Evolutionary conservation across 2,888 invertebrate species (phyloP), one percentile per base, ranked within the genome.

Genomic region (Alviniconcha strummeri): DNA sequence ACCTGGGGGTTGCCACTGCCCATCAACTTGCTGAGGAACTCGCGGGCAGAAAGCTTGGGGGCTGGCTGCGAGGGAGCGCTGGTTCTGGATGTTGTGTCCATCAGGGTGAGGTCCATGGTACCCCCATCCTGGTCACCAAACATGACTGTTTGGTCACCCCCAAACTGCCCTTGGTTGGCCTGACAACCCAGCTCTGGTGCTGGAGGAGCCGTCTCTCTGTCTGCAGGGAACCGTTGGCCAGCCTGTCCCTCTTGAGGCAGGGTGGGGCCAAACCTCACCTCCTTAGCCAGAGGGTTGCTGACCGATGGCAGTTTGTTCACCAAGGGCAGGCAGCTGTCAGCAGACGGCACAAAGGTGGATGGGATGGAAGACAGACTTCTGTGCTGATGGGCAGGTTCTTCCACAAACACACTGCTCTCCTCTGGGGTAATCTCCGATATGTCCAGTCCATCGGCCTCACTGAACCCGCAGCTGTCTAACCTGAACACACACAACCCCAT

Each of bases 91-190:
- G 81, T 57, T 11, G 8, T 60, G 36, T 81, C 57, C 13, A 72
- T 57, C 3, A 60, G 60, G 36, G 84, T 84, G 56, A 84, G 75
- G 6, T 84, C 84, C 84, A 84, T 84, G 55, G 79, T 77, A 5
- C 55, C 83, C 0, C 36, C 84, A 71, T 84, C 84, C 80, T 76
- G 75, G 55, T 71, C 67, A n/a, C 81, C 84, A 71, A 84, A 84
- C 17, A 84, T 6, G 4, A 84, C 71, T 6, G 84, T 84, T 57
- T 56, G 56, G 56, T 76, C 36, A 7, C 60, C 76, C 36, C 60
- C 54, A 17, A 36, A 36, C 36, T 36, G 36, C 36, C 36, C 36
- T 36, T 36, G 36, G 36, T 36, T 36, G 36, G 36, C 36, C 36
- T 36, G 36, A 36, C 36, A 36, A 36, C 36, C 36, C 36, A 36